Evolutionary conservation across 1,140 invertebrate species (phyloP).

Genomic region (Papilio machaon): DNA sequence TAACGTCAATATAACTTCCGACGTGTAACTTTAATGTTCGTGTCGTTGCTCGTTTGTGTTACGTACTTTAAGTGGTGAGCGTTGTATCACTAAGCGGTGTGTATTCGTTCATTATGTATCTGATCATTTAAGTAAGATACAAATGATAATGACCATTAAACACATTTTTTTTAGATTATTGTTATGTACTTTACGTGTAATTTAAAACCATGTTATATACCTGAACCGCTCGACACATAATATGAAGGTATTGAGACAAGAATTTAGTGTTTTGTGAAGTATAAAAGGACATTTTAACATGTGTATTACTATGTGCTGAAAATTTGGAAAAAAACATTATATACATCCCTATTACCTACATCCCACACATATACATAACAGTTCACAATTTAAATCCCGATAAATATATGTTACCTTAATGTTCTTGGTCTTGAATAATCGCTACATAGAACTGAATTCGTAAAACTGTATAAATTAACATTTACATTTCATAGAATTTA

Average conservation of each 20-base stretch:
- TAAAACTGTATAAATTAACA: not conserved
- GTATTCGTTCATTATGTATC: not conserved
- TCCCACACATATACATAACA: not conserved
- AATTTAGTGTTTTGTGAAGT: not conserved
- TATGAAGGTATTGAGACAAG: not conserved
- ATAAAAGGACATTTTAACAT: not conserved
- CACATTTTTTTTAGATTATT: not conserved
- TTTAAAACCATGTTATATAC: not conserved
- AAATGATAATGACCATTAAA: not conserved
- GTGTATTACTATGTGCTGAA: not conserved
- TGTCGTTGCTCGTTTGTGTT: conserved; percentile 43
- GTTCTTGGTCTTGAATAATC: not conserved
- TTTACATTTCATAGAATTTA: not conserved
- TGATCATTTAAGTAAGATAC: not conserved
- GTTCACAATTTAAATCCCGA: not conserved
- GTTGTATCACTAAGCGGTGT: not conserved
- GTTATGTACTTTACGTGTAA: not conserved
- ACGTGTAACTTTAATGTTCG: conserved; percentile 47
- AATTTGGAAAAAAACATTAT: not conserved
- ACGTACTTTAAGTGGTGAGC: not conserved
- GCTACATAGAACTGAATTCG: not conserved
- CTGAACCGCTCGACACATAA: not conserved
- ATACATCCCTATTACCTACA: not conserved
- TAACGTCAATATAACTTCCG: conserved; percentile 69
- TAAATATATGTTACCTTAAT: not conserved